Conservation (phyloP, 1,140 invertebrate species). For the Panonychus citri region DNA sequence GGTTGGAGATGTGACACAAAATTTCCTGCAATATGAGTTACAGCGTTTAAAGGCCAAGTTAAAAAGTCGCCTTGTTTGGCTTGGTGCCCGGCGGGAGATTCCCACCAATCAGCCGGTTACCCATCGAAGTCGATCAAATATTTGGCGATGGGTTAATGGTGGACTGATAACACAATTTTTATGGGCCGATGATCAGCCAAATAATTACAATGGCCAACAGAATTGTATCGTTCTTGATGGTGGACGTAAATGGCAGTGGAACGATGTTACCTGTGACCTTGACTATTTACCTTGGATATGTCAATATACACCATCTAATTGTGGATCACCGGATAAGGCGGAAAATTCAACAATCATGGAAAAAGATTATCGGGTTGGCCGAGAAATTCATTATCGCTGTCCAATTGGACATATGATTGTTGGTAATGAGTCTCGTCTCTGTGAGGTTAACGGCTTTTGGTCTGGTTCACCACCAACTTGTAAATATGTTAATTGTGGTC, state of each 20-base stretch:
- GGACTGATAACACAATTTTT: slow-evolving; percentile 19
- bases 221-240: slow-evolving; percentile 78
- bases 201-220: slow-evolving; percentile 83
- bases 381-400: slow-evolving; percentile 47
- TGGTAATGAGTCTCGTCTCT: slow-evolving; percentile 32
- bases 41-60: slow-evolving; percentile 48
- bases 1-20: slow-evolving; percentile 36
- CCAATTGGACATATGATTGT: slow-evolving; percentile 54
- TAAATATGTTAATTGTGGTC: slow-evolving; percentile 49
- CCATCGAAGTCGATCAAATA: slow-evolving; percentile 2
- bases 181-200: slow-evolving; percentile 80
- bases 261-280: slow-evolving; percentile 76
- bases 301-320: slow-evolving; percentile 47
- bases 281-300: slow-evolving; percentile 65
- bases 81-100: slow-evolving; percentile 56
- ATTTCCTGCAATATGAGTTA: slow-evolving; percentile 45
- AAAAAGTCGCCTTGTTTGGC: slow-evolving; percentile 59
- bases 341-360: slow-evolving; percentile 58
- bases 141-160: slow-evolving; percentile 11
- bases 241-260: slow-evolving; percentile 68
- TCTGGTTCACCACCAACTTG: slow-evolving; percentile 35
- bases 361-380: slow-evolving; percentile 39
- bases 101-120: not conserved
- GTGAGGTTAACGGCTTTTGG: slow-evolving; percentile 27
- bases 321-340: slow-evolving; percentile 59